These are phyloP conservation scores for Hypotaenidia philippensis DNA, from an alignment of 2,797 vertebrate genomes.

Conservation along the genomic window DNA sequence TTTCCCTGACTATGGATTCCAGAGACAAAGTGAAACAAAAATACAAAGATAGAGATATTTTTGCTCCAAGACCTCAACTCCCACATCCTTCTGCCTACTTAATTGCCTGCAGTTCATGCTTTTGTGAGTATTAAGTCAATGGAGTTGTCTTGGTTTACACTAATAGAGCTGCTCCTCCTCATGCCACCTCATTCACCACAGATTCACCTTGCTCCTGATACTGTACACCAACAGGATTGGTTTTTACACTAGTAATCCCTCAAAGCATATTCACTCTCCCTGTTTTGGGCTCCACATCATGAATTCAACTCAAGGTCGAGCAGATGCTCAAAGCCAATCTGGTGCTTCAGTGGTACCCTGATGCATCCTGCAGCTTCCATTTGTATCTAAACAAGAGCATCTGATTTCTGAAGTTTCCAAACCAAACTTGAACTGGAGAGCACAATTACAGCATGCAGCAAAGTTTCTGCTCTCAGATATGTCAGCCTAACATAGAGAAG, in stretches of 20 bases:
- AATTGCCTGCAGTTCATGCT: neutral
- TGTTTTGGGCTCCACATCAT: fast-evolving
- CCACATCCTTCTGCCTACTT: neutral
- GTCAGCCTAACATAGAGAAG: neutral
- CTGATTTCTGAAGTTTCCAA: neutral
- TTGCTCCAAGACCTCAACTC: neutral
- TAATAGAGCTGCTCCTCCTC: neutral
- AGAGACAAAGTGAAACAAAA: neutral
- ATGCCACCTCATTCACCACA: neutral
- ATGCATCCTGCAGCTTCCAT: neutral
- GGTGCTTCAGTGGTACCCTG: neutral
- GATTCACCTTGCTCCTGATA: too few relatives aligned
- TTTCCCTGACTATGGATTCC: neutral
- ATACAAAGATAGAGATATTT: neutral
- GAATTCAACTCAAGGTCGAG: neutral
- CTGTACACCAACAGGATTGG: neutral
- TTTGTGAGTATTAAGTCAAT: fast-evolving
- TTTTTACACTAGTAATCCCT: neutral
- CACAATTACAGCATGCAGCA: fast-evolving
- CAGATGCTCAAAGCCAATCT: neutral
- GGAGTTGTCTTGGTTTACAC: neutral
- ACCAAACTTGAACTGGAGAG: neutral
- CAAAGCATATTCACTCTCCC: neutral
- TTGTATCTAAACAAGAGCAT: too few relatives aligned
- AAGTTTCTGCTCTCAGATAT: neutral